phyloP scores from a whole-genome alignment of 2,113 vertebrate genomes.

The Sebastes fasciatus region DNA sequence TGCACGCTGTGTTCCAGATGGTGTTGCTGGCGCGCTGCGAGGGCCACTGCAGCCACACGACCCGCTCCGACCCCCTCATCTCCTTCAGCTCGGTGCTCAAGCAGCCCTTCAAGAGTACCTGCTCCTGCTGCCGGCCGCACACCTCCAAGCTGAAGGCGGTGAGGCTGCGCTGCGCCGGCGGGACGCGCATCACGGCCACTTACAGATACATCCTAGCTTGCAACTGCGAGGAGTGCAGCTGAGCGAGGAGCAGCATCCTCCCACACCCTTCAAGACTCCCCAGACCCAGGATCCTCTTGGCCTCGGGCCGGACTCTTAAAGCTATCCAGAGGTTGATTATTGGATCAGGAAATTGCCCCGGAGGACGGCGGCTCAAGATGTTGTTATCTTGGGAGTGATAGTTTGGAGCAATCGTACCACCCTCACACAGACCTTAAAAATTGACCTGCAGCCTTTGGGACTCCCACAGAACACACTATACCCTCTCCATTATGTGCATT shows the following conservation, averaged over 20 bases:
- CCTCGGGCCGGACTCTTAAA: constrained; percentile 19
- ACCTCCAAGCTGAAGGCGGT: constrained; percentile 98
- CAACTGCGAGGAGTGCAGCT: constrained; percentile 96
- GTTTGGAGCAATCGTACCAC: constrained; percentile 29
- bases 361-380: constrained; percentile 31
- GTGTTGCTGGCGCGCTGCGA: constrained; percentile 96
- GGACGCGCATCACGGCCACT: constrained; percentile 94
- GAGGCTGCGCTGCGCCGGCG: constrained; percentile 91
- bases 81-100: constrained; percentile 97
- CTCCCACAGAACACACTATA: constrained; percentile 15
- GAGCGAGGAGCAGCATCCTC: constrained; percentile 49
- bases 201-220: constrained; percentile 98
- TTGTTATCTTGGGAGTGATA: constrained; percentile 40
- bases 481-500: constrained; percentile 34
- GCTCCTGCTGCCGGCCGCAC: constrained; percentile 96
- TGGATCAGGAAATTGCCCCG: constrained; percentile 29
- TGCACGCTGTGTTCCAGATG: constrained; percentile 86
- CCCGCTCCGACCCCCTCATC: constrained; percentile 94
- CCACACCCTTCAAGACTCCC: constrained; percentile 36
- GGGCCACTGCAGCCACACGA: constrained; percentile 93
- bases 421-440: constrained; percentile 21
- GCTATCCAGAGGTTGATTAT: constrained; percentile 46
- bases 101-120: constrained; percentile 95
- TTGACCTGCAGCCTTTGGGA: constrained; percentile 39
- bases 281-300: constrained; percentile 34